These are phyloP conservation scores for Cremastinae sp. DNA, from an alignment of 2,888 invertebrate genomes.

Conservation along the genomic window DNA sequence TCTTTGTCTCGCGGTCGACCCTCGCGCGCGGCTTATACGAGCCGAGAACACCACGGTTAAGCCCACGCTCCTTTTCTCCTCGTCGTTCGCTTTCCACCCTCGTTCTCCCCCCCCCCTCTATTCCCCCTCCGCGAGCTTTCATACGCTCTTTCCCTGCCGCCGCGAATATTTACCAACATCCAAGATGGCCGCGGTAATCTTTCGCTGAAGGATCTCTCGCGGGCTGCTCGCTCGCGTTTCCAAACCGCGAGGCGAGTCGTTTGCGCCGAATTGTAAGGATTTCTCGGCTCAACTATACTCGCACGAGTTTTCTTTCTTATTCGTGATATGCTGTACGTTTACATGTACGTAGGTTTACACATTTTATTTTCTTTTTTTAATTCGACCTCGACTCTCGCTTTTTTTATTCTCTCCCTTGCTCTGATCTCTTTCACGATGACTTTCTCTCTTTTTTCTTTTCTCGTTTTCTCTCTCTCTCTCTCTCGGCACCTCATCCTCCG, in stretches of 20 bases:
- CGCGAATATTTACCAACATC: constrained; percentile 80
- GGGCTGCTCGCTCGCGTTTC: constrained; percentile 66
- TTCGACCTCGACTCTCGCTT: constrained; percentile 12
- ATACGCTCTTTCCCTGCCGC: constrained; percentile 67
- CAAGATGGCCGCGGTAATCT: constrained; percentile 80
- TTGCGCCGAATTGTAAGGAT: constrained; percentile 50
- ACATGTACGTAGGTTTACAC: background rate
- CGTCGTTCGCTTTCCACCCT: constrained; percentile 49
- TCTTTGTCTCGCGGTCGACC: constrained; percentile 61
- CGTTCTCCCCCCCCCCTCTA: constrained; percentile 36
- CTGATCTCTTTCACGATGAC: constrained; percentile 25
- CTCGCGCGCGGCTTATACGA: constrained; percentile 56
- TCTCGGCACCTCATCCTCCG: constrained; percentile 42
- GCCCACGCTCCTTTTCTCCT: constrained; percentile 19
- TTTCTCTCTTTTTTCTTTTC: constrained; percentile 32
- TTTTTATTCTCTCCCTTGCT: constrained; percentile 20
- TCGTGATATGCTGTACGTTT: too few relatives aligned
- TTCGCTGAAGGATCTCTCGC: constrained; percentile 66
- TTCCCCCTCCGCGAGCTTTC: constrained; percentile 46
- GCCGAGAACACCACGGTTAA: constrained; percentile 31
- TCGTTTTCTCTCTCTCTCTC: constrained; percentile 36
- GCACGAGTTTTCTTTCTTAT: too few relatives aligned
- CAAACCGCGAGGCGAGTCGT: constrained; percentile 47
- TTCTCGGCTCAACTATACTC: background rate
- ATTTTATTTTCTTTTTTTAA: background rate